Percentiles rank a stretch among this genome's conserved stretches.
These are phyloP conservation scores for Sylvia borin DNA, from an alignment of 2,797 vertebrate species.

Conservation along the genomic window DNA sequence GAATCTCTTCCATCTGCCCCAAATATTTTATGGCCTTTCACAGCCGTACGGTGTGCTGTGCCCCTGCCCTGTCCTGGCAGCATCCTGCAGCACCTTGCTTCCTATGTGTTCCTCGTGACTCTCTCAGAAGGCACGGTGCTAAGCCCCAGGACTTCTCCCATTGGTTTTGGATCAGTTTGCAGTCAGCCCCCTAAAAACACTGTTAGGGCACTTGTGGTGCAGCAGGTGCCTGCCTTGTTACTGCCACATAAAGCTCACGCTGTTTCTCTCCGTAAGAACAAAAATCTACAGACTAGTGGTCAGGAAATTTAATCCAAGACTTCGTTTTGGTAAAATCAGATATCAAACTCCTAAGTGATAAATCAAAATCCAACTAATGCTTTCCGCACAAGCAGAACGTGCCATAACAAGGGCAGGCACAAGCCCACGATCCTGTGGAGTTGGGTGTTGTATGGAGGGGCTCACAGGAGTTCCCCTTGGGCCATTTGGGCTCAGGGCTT, in stretches of 20 bases:
- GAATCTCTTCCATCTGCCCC: neutral
- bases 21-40: fast-evolving
- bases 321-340: neutral
- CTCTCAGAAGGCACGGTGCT: neutral
- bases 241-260: fast-evolving
- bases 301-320: neutral
- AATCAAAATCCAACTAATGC: neutral
- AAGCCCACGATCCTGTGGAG: fast-evolving
- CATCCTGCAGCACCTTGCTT: neutral
- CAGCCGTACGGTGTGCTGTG: fast-evolving
- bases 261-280: fast-evolving
- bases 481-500: neutral
- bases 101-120: fast-evolving
- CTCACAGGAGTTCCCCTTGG: fast-evolving
- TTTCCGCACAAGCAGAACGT: fast-evolving
- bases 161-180: fast-evolving
- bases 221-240: neutral
- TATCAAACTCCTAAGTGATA: neutral
- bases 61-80: neutral
- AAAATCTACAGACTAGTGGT: neutral
- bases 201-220: fast-evolving
- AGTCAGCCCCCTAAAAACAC: neutral
- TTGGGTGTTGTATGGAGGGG: fast-evolving
- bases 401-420: neutral
- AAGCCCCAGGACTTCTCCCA: neutral